These are phyloP conservation scores for Propithecus perrieri DNA, from an alignment of 2,797 vertebrate genomes.

Conservation along the genomic window DNA sequence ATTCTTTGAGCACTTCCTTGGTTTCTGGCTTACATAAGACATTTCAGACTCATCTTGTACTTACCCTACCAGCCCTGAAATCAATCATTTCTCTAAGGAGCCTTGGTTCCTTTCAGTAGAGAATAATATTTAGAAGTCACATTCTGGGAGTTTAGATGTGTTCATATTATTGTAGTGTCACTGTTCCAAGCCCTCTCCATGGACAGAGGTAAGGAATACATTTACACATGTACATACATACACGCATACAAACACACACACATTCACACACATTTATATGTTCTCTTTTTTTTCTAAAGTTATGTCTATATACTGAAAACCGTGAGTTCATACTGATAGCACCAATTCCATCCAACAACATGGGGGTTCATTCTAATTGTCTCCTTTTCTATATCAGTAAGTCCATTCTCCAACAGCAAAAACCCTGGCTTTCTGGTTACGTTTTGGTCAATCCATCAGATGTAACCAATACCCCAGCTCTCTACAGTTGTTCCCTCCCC, in stretches of 20 bases:
- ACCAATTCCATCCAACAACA: not conserved
- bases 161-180: not conserved
- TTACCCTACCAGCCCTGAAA: not conserved
- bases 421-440: not conserved
- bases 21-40: constrained; percentile 4
- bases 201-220: not conserved
- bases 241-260: not conserved
- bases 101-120: not conserved
- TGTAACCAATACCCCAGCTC: not conserved
- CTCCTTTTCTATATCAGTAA: not conserved
- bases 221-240: too few species aligned
- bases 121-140: not conserved
- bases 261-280: not conserved
- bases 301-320: not conserved
- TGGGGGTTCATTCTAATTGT: not conserved
- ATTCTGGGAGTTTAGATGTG: not conserved
- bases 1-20: not conserved
- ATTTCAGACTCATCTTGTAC: not conserved
- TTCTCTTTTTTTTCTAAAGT: not conserved
- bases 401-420: not conserved
- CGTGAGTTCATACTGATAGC: not conserved
- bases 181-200: not conserved
- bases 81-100: constrained; percentile 34
- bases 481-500: not conserved
- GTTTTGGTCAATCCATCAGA: not conserved